A percentile compares a stretch with the other conserved stretches of the same genome.
Conservation (phyloP, 2,797 vertebrate genomes). For the Enteromius mattozi region DNA sequence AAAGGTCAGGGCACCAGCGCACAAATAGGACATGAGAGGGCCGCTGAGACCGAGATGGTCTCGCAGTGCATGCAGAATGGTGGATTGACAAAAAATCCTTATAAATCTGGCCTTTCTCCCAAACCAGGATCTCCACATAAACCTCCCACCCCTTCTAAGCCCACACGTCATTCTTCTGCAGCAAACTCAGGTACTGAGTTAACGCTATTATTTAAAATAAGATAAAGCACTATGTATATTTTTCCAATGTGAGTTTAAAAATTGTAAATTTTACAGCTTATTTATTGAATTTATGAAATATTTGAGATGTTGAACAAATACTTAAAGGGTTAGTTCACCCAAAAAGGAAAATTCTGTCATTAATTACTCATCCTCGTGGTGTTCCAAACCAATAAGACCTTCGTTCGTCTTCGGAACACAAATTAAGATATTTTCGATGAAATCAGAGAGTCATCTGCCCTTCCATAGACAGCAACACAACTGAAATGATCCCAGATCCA, state of each 20-base stretch:
- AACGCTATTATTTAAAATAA: not conserved
- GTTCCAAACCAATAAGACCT: too few relatives aligned
- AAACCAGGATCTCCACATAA: slow-evolving; percentile 53
- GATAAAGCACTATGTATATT: not conserved
- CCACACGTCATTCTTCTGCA: slow-evolving; percentile 46
- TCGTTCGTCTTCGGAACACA: too few relatives aligned
- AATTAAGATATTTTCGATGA: too few relatives aligned
- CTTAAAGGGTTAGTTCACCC: too few relatives aligned
- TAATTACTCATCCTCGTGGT: too few relatives aligned
- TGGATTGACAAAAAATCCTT: slow-evolving; percentile 20
- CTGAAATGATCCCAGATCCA: too few relatives aligned
- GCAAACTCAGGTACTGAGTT: slow-evolving; percentile 40
- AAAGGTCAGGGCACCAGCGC: slow-evolving; percentile 64
- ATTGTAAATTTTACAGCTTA: not conserved
- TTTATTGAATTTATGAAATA: not conserved
- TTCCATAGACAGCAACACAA: too few relatives aligned
- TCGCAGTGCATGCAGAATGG: slow-evolving; percentile 43
- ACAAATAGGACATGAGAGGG: slow-evolving; percentile 15
- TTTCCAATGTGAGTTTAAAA: not conserved
- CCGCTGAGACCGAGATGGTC: slow-evolving; percentile 26
- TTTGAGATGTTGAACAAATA: not conserved
- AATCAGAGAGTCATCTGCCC: too few relatives aligned
- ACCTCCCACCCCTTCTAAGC: slow-evolving; percentile 54
- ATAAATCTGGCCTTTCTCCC: slow-evolving; percentile 16
- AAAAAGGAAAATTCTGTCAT: too few relatives aligned